Evolutionary conservation across 1,140 invertebrate genomes (phyloP), one percentile per base, ranked within the genome.

Genomic region (Heliconius himera): DNA sequence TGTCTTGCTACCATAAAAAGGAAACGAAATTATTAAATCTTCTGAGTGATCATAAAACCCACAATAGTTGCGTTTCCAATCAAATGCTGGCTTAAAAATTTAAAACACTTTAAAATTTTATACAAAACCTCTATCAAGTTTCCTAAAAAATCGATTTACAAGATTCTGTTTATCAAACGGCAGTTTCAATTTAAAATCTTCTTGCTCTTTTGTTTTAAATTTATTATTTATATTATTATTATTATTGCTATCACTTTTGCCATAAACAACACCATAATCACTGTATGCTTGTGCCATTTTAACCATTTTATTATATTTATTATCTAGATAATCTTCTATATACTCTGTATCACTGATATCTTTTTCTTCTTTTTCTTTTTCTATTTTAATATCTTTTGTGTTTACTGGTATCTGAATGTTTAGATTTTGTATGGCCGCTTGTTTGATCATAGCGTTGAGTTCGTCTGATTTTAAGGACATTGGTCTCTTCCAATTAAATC

Each of bases 201-300:
- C 54, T 76, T 56, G 29, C 29, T 51, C n/a, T 51, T 66, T 78
- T 18, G 74, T 26, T 46, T 76, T 78, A 8, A 74, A 46, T 60
- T 49, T 70, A 38, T 70, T 72, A 49, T 70, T 20, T 26, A 66
- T 11, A 66, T 66, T 66, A 51, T 56, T 66, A 33, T 46, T 81
- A 33, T 46, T 79, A 36, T 74, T 54, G 46, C 70, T 71, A 36
- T 81, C 81, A 73, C 91, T 91, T 70, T 90, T 91, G 16, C 66
- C 84, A 74, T 87, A 83, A 5, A 94, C 29, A 0, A 94, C 91
- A 26, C 92, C 92, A 82, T 94, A 94, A 77, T 94, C 92, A 81
- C 92, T 94, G 36, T 94, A 94, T 0, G 91, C 92, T 85, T 94
- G 92, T 3, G 91, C 91, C 80, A 90, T 83, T 82, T 87, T 83